Conservation (phyloP, 2,113 vertebrate genomes). For the Mobula hypostoma region DNA sequence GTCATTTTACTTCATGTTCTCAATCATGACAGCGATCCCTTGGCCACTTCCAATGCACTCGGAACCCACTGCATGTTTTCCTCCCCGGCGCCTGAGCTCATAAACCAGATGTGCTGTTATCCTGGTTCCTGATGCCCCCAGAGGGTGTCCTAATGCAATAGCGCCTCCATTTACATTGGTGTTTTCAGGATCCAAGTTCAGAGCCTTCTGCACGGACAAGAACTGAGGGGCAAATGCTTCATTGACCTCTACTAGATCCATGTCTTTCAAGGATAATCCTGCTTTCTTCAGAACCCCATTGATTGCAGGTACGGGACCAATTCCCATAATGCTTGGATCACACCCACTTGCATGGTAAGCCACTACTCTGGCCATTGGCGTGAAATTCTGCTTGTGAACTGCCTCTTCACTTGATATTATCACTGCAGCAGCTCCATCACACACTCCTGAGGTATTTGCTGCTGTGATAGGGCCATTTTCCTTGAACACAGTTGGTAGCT, state of each 20-base stretch:
- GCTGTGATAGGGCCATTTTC: slow-evolving; percentile 88
- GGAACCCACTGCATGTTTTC: slow-evolving; percentile 81
- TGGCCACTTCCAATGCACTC: slow-evolving; percentile 95
- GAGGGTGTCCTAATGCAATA: slow-evolving; percentile 85
- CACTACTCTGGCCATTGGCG: slow-evolving; percentile 83
- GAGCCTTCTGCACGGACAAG: slow-evolving; percentile 71
- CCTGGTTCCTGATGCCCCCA: slow-evolving; percentile 80
- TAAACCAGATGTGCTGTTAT: slow-evolving; percentile 85
- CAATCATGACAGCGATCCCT: slow-evolving; percentile 81
- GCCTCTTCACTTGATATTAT: slow-evolving; percentile 89
- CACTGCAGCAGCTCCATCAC: slow-evolving; percentile 82
- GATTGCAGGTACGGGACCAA: slow-evolving; percentile 88
- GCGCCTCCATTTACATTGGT: slow-evolving; percentile 84
- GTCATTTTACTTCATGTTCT: slow-evolving; percentile 62
- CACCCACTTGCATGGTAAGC: slow-evolving; percentile 81
- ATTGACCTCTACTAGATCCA: slow-evolving; percentile 94
- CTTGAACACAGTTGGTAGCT: slow-evolving; percentile 80
- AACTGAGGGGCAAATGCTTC: slow-evolving; percentile 92
- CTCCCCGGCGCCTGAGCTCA: slow-evolving; percentile 78
- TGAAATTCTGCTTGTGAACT: slow-evolving; percentile 76
- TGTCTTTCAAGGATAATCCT: slow-evolving; percentile 77
- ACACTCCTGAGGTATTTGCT: slow-evolving; percentile 87
- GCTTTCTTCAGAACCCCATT: slow-evolving; percentile 83
- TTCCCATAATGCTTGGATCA: slow-evolving; percentile 95
- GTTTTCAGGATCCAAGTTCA: slow-evolving; percentile 78